Percentiles rank a stretch among this genome's conserved stretches.
phyloP scores from a whole-genome alignment of 2,888 invertebrate genomes.

The Stenolophus ochropezus region DNA sequence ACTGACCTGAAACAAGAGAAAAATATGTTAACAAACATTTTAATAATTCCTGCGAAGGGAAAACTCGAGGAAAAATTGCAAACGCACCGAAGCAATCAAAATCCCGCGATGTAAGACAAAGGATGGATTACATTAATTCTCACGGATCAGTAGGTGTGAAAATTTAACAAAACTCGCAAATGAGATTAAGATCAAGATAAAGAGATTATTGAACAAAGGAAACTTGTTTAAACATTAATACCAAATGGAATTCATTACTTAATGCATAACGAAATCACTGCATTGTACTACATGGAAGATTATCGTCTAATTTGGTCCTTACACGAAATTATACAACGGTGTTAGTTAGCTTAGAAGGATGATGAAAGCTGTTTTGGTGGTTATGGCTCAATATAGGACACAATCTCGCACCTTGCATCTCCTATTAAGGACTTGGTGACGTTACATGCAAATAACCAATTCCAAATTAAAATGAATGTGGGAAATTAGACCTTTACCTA shows the following conservation, averaged over 20 bases:
- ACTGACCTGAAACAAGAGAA: slow-evolving; percentile 42
- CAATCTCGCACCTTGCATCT: neutral
- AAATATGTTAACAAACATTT: slow-evolving; percentile 33
- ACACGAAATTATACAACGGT: neutral
- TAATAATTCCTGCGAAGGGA: neutral
- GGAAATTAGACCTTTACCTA: no score
- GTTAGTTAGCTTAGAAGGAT: neutral
- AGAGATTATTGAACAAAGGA: slow-evolving; percentile 35
- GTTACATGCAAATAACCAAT: no score
- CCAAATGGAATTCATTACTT: slow-evolving; percentile 6
- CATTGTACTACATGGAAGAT: neutral
- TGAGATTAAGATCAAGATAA: slow-evolving; percentile 42
- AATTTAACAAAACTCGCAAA: slow-evolving; percentile 38
- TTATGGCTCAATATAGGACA: neutral
- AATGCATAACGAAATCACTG: slow-evolving; percentile 20
- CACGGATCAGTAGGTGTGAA: slow-evolving; percentile 37
- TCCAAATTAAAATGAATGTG: no score
- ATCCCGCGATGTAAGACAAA: slow-evolving; percentile 16
- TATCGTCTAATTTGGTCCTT: neutral
- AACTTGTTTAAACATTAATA: slow-evolving; percentile 26
- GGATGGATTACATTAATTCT: slow-evolving; percentile 33
- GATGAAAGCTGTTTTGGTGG: neutral
- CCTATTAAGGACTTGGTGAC: no score
- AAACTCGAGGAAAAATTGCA: slow-evolving; percentile 3
- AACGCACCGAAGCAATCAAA: slow-evolving; percentile 25